Percentiles rank a stretch among this genome's conserved stretches.
Evolutionary conservation across 2,888 invertebrate genomes (phyloP).

Genomic region (Erpobdella octoculata): DNA sequence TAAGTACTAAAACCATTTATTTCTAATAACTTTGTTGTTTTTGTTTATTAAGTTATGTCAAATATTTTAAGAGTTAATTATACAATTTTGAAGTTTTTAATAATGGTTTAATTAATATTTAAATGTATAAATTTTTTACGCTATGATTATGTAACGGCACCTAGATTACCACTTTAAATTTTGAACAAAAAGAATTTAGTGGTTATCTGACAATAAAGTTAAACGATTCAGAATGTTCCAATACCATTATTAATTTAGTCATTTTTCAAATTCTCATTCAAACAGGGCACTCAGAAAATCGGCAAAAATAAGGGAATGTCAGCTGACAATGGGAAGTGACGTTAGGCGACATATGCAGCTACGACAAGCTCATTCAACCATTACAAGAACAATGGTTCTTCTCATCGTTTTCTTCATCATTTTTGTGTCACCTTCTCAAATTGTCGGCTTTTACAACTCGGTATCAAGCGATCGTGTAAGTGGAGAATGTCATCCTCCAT

Average conservation of each 20-base stretch:
- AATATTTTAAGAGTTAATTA: no score
- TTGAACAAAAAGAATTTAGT: no score
- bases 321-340: not conserved
- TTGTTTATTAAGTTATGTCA: no score
- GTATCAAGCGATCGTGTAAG: not conserved
- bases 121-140: no score
- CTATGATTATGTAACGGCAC: no score
- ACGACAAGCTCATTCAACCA: slow-evolving; percentile 31
- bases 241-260: not conserved
- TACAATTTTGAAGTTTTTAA: no score
- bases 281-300: not conserved
- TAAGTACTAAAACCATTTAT: no score
- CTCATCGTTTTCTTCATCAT: slow-evolving; percentile 46
- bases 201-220: no score
- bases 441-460: slow-evolving; percentile 41
- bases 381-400: slow-evolving; percentile 47
- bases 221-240: no score
- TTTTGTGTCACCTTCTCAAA: slow-evolving; percentile 47
- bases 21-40: no score
- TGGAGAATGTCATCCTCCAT: not conserved
- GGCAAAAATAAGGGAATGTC: not conserved
- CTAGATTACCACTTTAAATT: no score
- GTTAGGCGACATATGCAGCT: not conserved
- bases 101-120: no score
- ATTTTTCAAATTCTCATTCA: not conserved